phyloP scores from a whole-genome alignment of 30 jellyfish, hydroid and myxozoan genomes.

The Pelagia noctiluca region DNA sequence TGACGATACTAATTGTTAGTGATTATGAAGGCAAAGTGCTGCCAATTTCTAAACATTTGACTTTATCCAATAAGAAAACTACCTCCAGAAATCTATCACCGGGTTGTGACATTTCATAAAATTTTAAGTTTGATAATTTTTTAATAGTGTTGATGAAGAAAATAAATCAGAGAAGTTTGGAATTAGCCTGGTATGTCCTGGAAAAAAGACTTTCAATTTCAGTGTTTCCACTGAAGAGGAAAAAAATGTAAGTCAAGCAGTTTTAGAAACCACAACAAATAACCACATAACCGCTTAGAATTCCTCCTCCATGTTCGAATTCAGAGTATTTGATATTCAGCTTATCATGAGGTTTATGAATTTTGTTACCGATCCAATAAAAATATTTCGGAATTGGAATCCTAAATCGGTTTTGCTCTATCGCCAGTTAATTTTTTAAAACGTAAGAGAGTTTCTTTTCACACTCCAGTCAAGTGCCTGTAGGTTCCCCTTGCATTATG shows the following conservation, averaged over 20 bases:
- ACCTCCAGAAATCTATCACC: not conserved
- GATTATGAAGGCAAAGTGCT: no score
- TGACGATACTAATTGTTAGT: no score
- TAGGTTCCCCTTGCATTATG: no score
- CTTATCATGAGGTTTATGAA: no score
- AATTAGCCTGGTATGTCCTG: conserved; percentile 16
- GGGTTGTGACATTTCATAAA: not conserved
- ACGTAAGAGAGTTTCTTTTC: no score
- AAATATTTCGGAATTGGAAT: no score
- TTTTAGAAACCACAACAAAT: not conserved
- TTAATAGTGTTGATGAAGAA: conserved; percentile 38
- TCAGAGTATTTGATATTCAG: not conserved
- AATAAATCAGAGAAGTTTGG: conserved; percentile 46
- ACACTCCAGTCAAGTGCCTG: no score
- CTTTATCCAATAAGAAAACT: not conserved
- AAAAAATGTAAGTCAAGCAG: conserved; percentile 28
- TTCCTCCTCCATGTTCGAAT: not conserved
- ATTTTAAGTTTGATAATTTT: not conserved
- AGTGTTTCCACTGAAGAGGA: conserved; percentile 39
- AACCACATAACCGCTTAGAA: not conserved
- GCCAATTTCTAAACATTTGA: no score
- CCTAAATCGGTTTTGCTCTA: no score
- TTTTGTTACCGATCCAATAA: no score
- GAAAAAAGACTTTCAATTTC: conserved; percentile 38
- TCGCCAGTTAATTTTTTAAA: no score